These are phyloP conservation scores for Plagodis dolabraria DNA, from an alignment of 2,888 invertebrate species.

Conservation along the genomic window DNA sequence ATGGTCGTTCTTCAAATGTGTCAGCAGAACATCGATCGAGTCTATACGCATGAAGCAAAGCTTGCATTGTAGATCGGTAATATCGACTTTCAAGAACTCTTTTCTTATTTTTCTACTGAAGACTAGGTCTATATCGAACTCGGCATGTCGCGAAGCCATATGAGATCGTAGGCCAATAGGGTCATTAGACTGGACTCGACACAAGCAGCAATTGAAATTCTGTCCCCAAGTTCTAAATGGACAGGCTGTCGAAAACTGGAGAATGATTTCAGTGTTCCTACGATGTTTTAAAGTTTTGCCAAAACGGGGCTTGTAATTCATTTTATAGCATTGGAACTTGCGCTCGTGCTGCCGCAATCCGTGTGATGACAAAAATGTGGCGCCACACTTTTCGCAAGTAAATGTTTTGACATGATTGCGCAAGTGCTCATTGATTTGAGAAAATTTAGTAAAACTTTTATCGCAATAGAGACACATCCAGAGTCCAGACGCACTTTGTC, in stretches of 20 bases:
- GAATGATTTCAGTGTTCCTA: conserved; percentile 75
- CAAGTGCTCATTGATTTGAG: conserved; percentile 74
- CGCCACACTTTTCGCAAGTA: conserved; percentile 75
- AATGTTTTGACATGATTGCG: conserved; percentile 74
- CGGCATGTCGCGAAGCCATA: conserved; percentile 72
- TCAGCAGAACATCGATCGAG: conserved; percentile 65
- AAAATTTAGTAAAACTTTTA: conserved; percentile 70
- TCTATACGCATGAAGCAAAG: conserved; percentile 72
- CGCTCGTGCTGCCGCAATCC: conserved; percentile 73
- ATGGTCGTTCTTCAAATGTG: conserved; percentile 73
- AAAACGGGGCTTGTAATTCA: conserved; percentile 73
- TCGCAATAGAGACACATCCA: conserved; percentile 78
- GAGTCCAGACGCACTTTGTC: conserved; percentile 63
- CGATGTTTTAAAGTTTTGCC: conserved; percentile 74
- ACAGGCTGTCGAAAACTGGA: conserved; percentile 75
- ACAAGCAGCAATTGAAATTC: conserved; percentile 76
- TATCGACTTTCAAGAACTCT: conserved; percentile 75
- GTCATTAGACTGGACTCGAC: conserved; percentile 74
- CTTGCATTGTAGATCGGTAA: conserved; percentile 76
- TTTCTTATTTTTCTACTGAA: conserved; percentile 74
- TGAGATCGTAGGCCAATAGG: conserved; percentile 73
- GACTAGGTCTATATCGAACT: conserved; percentile 71
- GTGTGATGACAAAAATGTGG: conserved; percentile 73
- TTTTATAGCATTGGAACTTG: conserved; percentile 73
- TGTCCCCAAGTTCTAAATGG: conserved; percentile 79